These are phyloP conservation scores for Nanorana parkeri DNA, from an alignment of 2,113 vertebrate genomes.

Conservation along the genomic window DNA sequence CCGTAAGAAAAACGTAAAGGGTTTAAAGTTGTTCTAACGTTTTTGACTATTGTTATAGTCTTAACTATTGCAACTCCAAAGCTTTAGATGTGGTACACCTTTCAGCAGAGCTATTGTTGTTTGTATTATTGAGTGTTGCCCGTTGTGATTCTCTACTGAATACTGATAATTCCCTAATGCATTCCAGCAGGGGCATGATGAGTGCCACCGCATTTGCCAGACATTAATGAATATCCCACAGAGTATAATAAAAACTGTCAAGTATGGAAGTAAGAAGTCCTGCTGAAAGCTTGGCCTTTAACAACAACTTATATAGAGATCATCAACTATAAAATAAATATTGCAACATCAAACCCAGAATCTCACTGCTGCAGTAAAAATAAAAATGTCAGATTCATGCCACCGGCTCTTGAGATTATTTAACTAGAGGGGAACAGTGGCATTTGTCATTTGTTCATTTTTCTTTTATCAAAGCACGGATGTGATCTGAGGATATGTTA, in stretches of 20 bases:
- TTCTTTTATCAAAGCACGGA: constrained; percentile 30
- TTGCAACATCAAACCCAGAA: constrained; percentile 15
- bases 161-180: neutral
- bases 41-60: too few species aligned
- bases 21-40: too few species aligned
- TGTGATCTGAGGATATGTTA: constrained; percentile 26
- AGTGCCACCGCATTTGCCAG: constrained; percentile 4
- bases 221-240: neutral
- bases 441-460: constrained; percentile 48
- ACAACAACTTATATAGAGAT: constrained; percentile 26
- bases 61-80: too few species aligned
- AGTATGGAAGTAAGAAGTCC: constrained; percentile 1
- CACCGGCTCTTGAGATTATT: constrained; percentile 31
- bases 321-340: constrained; percentile 30
- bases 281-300: constrained; percentile 33
- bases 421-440: constrained; percentile 35
- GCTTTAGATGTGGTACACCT: too few species aligned
- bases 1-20: too few species aligned
- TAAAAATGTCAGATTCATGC: constrained; percentile 44
- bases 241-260: constrained; percentile 18
- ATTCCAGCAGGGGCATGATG: neutral
- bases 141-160: neutral
- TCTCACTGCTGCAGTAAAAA: constrained; percentile 34
- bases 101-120: too few species aligned
- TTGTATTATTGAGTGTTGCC: neutral